Percentiles rank a stretch among this genome's conserved stretches.
Conservation (phyloP, 30 jellyfish, hydroid and myxozoan species). For the Aurelia sp. region DNA sequence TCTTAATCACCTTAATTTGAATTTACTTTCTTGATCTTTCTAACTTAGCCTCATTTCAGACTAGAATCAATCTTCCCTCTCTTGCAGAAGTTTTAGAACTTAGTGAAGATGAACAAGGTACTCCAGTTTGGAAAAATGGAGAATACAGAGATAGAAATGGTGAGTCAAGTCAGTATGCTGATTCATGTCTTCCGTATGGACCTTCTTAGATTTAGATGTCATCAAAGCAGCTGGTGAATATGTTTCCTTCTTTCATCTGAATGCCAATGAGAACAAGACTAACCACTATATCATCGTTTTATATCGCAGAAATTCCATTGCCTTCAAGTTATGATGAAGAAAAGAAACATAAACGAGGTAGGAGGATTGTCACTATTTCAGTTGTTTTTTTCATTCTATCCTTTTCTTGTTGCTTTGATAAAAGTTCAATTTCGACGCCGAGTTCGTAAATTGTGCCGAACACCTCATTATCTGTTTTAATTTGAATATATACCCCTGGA, state of each 20-base stretch:
- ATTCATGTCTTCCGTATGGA: no score
- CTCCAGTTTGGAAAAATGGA: slow-evolving; percentile 69
- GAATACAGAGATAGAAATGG: slow-evolving; percentile 79
- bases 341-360: slow-evolving; percentile 59
- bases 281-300: not conserved
- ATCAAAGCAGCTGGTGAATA: no score
- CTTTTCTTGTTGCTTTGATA: not conserved
- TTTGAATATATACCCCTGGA: no score
- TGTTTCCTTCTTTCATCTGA: no score
- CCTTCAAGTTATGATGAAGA: slow-evolving; percentile 73
- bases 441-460: no score
- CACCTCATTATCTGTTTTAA: no score
- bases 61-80: not conserved
- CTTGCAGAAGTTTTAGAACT: slow-evolving; percentile 50
- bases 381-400: not conserved
- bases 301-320: slow-evolving; percentile 50
- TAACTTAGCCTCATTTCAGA: no score
- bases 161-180: not conserved
- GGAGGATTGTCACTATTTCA: not conserved
- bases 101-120: slow-evolving; percentile 62
- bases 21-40: not conserved
- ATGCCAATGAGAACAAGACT: no score
- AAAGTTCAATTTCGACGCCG: no score
- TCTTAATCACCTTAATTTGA: no score
- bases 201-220: no score